phyloP scores from a whole-genome alignment of 2,888 invertebrate genomes.

The Artemia sp. region DNA sequence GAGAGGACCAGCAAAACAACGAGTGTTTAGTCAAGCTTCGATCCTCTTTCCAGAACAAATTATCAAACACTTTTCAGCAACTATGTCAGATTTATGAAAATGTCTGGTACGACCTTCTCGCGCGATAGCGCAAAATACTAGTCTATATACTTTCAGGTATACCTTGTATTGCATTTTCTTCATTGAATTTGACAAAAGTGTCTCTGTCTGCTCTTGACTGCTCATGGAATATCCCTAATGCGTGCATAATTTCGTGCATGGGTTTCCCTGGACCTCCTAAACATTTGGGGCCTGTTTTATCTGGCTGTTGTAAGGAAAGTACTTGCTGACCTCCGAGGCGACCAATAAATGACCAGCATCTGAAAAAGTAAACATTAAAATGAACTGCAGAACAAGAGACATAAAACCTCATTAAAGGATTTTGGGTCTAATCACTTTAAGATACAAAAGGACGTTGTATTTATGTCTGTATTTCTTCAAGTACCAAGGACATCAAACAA shows the following conservation, averaged over 20 bases:
- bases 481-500: no score
- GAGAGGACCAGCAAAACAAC: no score
- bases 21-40: no score
- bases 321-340: slow-evolving; percentile 53
- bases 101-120: not conserved
- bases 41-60: no score
- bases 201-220: slow-evolving; percentile 58
- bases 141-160: slow-evolving; percentile 21
- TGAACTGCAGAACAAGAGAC: no score
- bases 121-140: slow-evolving; percentile 24
- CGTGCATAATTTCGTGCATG: slow-evolving; percentile 64
- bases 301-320: slow-evolving; percentile 48
- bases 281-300: slow-evolving; percentile 44
- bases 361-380: slow-evolving; percentile 24
- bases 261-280: slow-evolving; percentile 49
- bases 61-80: not conserved
- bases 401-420: no score
- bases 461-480: no score
- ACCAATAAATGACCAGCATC: slow-evolving; percentile 62
- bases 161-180: slow-evolving; percentile 48
- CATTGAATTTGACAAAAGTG: slow-evolving; percentile 47
- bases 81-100: slow-evolving; percentile 13
- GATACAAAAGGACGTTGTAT: no score
- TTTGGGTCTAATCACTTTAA: no score
- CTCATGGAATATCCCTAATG: slow-evolving; percentile 63